Evolutionary conservation across 2,113 vertebrate genomes (phyloP), one percentile per base, ranked within the genome.

Genomic region (Neolamprologus variostigma): DNA sequence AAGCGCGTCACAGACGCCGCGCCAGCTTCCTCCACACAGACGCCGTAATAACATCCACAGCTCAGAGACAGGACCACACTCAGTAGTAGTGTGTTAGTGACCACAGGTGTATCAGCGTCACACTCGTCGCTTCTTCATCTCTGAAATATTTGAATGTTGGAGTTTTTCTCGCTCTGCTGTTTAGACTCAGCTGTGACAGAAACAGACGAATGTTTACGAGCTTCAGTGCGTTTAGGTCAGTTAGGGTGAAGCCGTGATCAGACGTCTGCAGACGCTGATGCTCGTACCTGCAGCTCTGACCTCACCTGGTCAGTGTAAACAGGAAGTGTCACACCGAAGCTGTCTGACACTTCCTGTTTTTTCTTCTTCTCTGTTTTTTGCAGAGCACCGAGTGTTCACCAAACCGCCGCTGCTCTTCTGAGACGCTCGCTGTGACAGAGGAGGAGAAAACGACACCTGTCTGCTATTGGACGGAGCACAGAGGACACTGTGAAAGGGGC

Each of bases 381-480:
- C 90, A 97, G 96, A 97, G 96, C 97, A 97, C 91, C 94, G 96
- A 95, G 90, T 94, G 33, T 96, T 97, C 91, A 96, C 96, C 95
- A 98, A 97, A 83, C 96, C 96, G 3, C 96, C 95, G 10, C 96
- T 97, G 45, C 96, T 97, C 93, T 97, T 97, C 96, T 97, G 96
- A 98, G 68, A 45, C 4, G 37, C 21, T 71, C 12, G 5, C 8
- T 71, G n/a, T 7, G 53, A 80, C 14, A 19, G 51, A 87, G 57
- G 53, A 84, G 33, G 11, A 55, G 33, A 9, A 5, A 17, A 28
- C 4, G 5, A 0, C 13, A 73, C 40, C 68, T 26, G 68, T 26
- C 21, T 73, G 33, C 63, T 68, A 37, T 8, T 40, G 61, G 35
- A 71, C 28, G 5, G 63, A 68, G 35, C 7, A 21, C 7, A n/a